These are phyloP conservation scores for Polypterus bichir DNA, from an alignment of 2,113 vertebrate genomes.

Conservation along the genomic window DNA sequence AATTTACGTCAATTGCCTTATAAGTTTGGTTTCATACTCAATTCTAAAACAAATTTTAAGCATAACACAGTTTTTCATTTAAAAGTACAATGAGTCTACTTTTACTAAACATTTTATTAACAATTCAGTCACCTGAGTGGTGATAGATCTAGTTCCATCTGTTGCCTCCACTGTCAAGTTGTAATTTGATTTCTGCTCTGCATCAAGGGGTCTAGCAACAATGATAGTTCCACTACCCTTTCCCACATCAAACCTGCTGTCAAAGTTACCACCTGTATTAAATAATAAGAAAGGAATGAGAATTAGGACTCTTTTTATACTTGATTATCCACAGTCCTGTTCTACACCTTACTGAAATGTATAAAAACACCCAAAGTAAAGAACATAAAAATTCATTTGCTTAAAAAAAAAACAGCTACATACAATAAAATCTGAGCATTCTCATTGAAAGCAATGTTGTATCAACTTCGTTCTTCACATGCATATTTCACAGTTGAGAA, in stretches of 20 bases:
- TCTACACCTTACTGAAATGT: not conserved
- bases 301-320: conserved; percentile 30
- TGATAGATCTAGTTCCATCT: conserved; percentile 78
- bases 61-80: conserved; percentile 2
- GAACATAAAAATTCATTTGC: not conserved
- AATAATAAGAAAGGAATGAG: conserved; percentile 32
- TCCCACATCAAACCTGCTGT: conserved; percentile 92
- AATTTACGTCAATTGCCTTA: no score
- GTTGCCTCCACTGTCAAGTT: conserved; percentile 94
- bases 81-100: conserved; percentile 21
- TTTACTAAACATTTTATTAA: conserved; percentile 31
- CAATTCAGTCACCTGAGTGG: conserved; percentile 76
- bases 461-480: no score
- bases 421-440: not conserved
- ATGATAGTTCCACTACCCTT: conserved; percentile 88
- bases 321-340: conserved; percentile 1
- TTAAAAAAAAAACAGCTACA: not conserved
- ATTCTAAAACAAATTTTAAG: no score
- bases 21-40: no score
- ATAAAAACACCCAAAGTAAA: not conserved
- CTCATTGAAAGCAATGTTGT: no score
- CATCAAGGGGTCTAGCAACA: conserved; percentile 79
- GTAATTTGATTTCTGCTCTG: conserved; percentile 89
- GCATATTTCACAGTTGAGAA: no score
- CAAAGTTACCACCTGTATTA: conserved; percentile 84